phyloP scores from a whole-genome alignment of 2,888 invertebrate species.

The Pyrgus malvae region DNA sequence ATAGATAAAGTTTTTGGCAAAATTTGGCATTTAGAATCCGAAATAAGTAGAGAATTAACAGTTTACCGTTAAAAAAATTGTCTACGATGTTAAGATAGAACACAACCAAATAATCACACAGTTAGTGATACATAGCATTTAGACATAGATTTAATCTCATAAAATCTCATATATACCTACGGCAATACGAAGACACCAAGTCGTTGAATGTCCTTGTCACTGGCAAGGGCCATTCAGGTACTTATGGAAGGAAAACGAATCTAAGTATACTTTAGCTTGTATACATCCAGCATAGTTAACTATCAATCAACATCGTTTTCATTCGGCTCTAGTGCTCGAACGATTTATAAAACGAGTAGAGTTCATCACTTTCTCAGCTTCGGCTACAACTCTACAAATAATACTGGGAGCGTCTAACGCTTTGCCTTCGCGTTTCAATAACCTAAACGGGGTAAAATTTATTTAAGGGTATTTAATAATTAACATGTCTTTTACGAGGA shows the following conservation, averaged over 20 bases:
- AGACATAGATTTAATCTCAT: constrained; percentile 20
- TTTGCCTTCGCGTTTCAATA: constrained; percentile 42
- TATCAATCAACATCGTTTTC: constrained; percentile 29
- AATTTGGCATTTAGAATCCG: constrained; percentile 56
- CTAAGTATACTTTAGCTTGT: constrained; percentile 34
- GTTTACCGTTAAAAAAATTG: constrained; percentile 51
- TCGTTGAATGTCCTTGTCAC: constrained; percentile 40
- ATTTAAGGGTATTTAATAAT: too few species aligned
- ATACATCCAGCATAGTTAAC: constrained; percentile 35
- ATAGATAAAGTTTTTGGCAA: constrained; percentile 48
- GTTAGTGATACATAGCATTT: constrained; percentile 54
- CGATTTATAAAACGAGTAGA: constrained; percentile 30
- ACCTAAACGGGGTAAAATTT: constrained; percentile 51
- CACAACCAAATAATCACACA: constrained; percentile 79
- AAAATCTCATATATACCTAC: constrained; percentile 34
- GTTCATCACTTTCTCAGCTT: constrained; percentile 35
- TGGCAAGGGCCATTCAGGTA: constrained; percentile 60
- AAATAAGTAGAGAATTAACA: constrained; percentile 46
- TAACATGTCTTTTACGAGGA: constrained; percentile 78
- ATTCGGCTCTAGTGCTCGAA: constrained; percentile 14
- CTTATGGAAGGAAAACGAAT: constrained; percentile 61
- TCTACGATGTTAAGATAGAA: constrained; percentile 66
- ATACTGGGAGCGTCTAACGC: constrained; percentile 47
- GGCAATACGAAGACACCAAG: constrained; percentile 40
- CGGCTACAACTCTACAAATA: constrained; percentile 42